Evolutionary conservation across 2,888 invertebrate species (phyloP).

Genomic region (Lutraria lutraria): DNA sequence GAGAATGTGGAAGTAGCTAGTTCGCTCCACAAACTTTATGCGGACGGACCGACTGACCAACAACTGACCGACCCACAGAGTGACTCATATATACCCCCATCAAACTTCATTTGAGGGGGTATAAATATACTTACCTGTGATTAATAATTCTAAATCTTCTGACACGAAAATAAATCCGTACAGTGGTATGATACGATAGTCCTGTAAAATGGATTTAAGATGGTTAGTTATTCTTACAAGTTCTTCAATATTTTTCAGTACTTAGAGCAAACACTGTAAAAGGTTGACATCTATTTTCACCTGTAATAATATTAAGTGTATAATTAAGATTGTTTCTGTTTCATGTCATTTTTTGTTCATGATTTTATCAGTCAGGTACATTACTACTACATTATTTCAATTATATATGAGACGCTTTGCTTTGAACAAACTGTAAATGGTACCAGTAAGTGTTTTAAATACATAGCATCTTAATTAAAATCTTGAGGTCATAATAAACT

Average conservation of each 20-base stretch:
- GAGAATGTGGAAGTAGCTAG: too few relatives aligned
- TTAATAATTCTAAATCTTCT: too few relatives aligned
- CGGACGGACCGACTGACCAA: too few relatives aligned
- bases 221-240: too few relatives aligned
- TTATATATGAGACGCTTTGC: not conserved
- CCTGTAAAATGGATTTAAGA: too few relatives aligned
- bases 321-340: not conserved
- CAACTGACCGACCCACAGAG: too few relatives aligned
- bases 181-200: too few relatives aligned
- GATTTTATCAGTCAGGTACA: not conserved
- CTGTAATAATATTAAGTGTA: not conserved
- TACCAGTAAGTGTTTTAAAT: constrained; percentile 8
- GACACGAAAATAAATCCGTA: too few relatives aligned
- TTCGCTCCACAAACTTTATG: too few relatives aligned
- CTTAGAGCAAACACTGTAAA: not conserved
- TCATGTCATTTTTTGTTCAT: not conserved
- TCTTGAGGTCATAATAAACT: constrained; percentile 5
- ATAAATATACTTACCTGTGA: too few relatives aligned
- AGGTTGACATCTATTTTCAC: not conserved
- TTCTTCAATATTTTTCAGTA: not conserved
- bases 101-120: too few relatives aligned
- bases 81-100: too few relatives aligned
- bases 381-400: not conserved
- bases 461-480: constrained; percentile 14
- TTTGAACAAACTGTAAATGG: not conserved